Base-by-base conservation (phyloP, 2,113 vertebrate genomes). In the Carassius gibelio region DNA sequence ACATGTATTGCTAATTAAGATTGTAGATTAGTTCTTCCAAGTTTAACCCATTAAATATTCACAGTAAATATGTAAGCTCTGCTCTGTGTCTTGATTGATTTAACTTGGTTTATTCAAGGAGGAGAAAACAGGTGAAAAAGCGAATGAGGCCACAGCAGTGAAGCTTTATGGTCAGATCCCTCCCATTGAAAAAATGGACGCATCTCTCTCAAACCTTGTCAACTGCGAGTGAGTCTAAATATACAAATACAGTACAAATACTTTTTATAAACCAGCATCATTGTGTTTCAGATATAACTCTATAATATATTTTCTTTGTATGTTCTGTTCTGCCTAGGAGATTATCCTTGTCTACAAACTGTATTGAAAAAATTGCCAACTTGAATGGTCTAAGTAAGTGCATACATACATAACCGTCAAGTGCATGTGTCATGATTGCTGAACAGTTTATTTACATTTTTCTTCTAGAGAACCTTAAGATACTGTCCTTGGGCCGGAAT, bases 311-410 rank as follows among this genome's bases (percentile, higher is more conserved):
- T 38, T 42, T 45, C 48, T 71, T 59, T 87, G 23, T 38, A 62
- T 59, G n/a, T 62, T 48, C 13, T 52, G 59, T 78, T 23, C 80
- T 91, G 88, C 84, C 89, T 94, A 99, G 98, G 95, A 98, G 96
- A 86, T 91, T 99, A 4, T 98, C 97, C 3, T 90, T 99, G 89
- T 99, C 98, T 84, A 98, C 98, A 90, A 99, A 99, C 93, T 97
- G 97, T 92, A 99, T 99, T 90, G 97, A 99, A 88, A 99, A 98
- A 94, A 99, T 99, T 62, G 95, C 97, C 86, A 99, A 99, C 91
- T 93, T 99, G 87, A 96, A 93, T 85, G 96, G 95, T 80, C 92
- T 99, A 81, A 99, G 98, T 99, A 94, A 98, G 98, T 98, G 82
- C 9, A 36, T 9, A 57, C 10, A 45, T 48, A 15, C 45, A 34